Evolutionary conservation across 2,888 invertebrate species (phyloP).

Genomic region (Heliconius ethilla): DNA sequence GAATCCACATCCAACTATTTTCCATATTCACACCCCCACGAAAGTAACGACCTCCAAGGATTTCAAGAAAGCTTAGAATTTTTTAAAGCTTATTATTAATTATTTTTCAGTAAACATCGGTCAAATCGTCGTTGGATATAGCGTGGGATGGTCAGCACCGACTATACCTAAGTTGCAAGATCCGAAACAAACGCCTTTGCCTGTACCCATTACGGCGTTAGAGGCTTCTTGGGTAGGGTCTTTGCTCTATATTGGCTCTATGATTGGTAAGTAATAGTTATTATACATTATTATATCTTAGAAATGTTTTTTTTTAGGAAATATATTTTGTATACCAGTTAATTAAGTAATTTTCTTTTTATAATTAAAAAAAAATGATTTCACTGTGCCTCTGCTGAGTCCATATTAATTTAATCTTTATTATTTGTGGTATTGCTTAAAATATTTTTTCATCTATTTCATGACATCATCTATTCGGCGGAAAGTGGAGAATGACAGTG

Average conservation of each 20-base stretch:
- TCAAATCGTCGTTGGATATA: conserved; percentile 74
- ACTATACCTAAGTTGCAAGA: conserved; percentile 71
- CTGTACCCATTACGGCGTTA: conserved; percentile 56
- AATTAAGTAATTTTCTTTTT: no score
- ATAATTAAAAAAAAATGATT: no score
- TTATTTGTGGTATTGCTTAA: no score
- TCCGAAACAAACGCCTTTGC: conserved; percentile 65
- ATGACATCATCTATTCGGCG: no score
- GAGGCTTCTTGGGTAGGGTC: conserved; percentile 82
- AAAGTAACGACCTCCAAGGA: no score
- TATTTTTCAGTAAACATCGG: conserved; percentile 58
- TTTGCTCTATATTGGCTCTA: conserved; percentile 76
- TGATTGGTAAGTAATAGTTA: conserved; percentile 62
- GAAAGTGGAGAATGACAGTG: no score
- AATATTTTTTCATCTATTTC: no score
- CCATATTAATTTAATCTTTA: no score
- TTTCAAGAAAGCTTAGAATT: no score
- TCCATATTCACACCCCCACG: no score
- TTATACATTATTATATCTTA: not conserved
- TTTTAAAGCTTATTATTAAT: not conserved
- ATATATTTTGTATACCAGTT: not conserved
- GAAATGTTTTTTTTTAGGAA: not conserved
- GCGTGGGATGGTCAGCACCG: conserved; percentile 82
- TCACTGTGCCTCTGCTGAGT: no score
- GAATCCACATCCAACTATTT: no score